These are phyloP conservation scores for Corydoras sp. DNA, from an alignment of 2,113 vertebrate species.

Conservation along the genomic window DNA sequence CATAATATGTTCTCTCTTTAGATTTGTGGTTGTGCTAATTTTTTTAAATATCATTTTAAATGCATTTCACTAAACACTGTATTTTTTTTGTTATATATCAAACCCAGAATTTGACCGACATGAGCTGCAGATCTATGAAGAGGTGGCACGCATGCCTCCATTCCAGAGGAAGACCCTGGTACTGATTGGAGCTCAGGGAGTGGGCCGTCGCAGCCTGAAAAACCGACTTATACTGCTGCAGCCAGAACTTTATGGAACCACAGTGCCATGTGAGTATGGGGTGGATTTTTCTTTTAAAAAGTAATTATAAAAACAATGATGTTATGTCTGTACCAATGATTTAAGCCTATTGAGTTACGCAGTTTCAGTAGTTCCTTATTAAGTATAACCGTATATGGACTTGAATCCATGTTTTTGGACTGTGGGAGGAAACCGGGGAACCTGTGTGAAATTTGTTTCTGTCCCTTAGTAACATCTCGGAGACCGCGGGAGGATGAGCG, in stretches of 20 bases:
- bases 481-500: conserved; percentile 88
- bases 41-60: background rate
- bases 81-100: background rate
- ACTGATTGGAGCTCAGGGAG: conserved; percentile 94
- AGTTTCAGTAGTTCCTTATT: no score
- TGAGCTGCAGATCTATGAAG: conserved; percentile 97
- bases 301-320: no score
- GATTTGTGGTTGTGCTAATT: background rate
- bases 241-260: conserved; percentile 86
- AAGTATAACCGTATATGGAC: no score
- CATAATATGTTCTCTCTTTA: background rate
- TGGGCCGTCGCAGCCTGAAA: conserved; percentile 93
- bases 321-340: no score
- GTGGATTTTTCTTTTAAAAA: no score
- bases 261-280: conserved; percentile 84
- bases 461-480: conserved; percentile 80
- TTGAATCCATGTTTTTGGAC: no score
- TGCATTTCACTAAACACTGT: background rate
- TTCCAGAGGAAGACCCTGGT: conserved; percentile 96
- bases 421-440: no score
- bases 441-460: background rate
- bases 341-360: no score
- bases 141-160: conserved; percentile 92
- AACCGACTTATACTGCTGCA: conserved; percentile 90
- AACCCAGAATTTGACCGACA: conserved; percentile 90